Conservation (phyloP, 1,140 invertebrate genomes). For the Drosophila nigromelanica region DNA sequence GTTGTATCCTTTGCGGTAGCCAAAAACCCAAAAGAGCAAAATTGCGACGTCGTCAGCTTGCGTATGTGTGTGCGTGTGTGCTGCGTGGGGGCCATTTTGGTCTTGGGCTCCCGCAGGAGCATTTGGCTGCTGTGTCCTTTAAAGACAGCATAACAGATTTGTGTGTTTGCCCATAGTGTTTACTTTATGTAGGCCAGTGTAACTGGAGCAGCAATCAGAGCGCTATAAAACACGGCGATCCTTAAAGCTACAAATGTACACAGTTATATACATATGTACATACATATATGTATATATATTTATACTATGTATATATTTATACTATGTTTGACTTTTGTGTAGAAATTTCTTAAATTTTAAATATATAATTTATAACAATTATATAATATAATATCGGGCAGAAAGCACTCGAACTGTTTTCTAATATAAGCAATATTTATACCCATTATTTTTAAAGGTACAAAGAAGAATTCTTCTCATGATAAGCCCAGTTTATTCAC, state of each 20-base stretch:
- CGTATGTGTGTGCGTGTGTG: constrained; percentile 9
- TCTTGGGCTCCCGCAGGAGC: constrained; percentile 40
- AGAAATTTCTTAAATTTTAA: no score
- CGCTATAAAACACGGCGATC: constrained; percentile 13
- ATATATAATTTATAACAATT: no score
- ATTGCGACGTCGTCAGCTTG: constrained; percentile 3
- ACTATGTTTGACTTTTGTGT: no score
- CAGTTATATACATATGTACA: not conserved
- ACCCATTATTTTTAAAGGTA: no score
- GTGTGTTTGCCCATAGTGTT: constrained; percentile 44
- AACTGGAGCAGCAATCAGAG: constrained; percentile 46
- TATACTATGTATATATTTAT: no score
- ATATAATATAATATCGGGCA: no score
- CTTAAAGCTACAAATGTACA: not conserved
- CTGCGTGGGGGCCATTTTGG: constrained; percentile 23
- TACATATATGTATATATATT: not conserved
- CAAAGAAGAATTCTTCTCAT: no score
- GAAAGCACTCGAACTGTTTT: no score
- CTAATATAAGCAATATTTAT: no score
- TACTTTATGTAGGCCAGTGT: constrained; percentile 43
- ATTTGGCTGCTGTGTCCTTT: constrained; percentile 34
- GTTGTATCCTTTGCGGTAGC: constrained; percentile 45
- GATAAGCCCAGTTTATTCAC: no score
- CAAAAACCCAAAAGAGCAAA: constrained; percentile 48
- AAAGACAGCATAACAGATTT: constrained; percentile 48